Percentiles rank a stretch among this genome's conserved stretches.
Evolutionary conservation across 1,140 invertebrate species (phyloP).

Genomic region (Neodiprion fabricii): DNA sequence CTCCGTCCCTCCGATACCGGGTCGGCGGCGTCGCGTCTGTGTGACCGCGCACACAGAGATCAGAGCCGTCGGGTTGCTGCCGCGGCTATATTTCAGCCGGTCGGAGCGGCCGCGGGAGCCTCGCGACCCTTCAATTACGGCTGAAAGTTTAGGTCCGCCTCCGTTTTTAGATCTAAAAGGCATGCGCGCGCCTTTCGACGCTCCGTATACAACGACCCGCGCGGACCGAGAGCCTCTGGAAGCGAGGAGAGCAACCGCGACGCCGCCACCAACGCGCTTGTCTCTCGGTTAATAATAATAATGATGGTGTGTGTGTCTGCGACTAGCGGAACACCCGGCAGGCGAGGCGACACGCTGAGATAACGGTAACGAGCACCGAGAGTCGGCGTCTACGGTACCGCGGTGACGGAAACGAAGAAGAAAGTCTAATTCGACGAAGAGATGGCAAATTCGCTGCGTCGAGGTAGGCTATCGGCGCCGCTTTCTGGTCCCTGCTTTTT

Average conservation of each 20-base stretch:
- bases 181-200: conserved; percentile 26
- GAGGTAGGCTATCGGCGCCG: not conserved
- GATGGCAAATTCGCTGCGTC: no score
- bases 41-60: conserved; percentile 19
- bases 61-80: conserved; percentile 30
- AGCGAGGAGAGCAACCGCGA: not conserved
- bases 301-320: not conserved
- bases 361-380: not conserved
- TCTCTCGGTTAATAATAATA: not conserved
- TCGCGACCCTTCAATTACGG: conserved; percentile 54
- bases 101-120: conserved; percentile 41
- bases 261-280: not conserved
- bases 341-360: not conserved
- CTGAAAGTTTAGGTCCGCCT: conserved; percentile 39
- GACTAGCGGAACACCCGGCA: not conserved
- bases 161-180: conserved; percentile 51
- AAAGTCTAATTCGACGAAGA: no score
- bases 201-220: conserved; percentile 16
- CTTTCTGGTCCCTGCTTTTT: not conserved
- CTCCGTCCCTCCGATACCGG: conserved; percentile 23
- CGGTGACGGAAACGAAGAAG: no score
- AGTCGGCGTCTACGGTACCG: no score
- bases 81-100: conserved; percentile 44
- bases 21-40: conserved; percentile 8
- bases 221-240: not conserved